Evolutionary conservation across 2,113 vertebrate genomes (phyloP).

Genomic region (Tetrax tetrax): DNA sequence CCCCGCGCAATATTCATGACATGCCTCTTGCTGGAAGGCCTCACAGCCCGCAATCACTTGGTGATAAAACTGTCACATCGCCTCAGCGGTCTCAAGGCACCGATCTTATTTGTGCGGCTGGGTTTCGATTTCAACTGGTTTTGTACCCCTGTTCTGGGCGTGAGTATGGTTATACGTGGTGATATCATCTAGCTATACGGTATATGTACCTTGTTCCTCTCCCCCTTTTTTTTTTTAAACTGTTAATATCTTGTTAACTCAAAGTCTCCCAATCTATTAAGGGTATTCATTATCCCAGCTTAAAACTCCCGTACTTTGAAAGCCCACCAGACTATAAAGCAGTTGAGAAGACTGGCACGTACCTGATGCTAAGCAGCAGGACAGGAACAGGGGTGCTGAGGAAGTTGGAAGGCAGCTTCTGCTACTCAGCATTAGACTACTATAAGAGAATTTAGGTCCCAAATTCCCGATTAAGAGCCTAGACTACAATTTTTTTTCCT

Average conservation of each 20-base stretch:
- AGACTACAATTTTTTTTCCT: neutral
- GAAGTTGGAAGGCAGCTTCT: neutral
- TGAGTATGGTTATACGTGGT: accelerated
- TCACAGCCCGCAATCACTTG: neutral
- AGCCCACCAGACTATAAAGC: neutral
- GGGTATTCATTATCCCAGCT: neutral
- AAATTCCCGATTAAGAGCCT: neutral
- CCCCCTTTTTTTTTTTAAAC: too few species aligned
- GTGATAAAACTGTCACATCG: neutral
- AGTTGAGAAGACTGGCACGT: neutral
- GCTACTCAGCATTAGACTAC: neutral
- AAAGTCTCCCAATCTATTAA: neutral
- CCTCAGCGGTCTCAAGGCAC: neutral
- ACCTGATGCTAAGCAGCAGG: neutral
- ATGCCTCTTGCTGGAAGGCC: neutral
- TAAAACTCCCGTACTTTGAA: neutral
- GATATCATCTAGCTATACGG: accelerated
- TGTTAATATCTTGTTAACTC: neutral
- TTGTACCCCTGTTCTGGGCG: neutral
- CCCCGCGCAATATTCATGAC: accelerated
- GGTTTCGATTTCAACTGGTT: neutral
- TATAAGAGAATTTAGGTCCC: neutral
- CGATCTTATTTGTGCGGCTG: neutral
- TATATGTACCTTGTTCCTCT: neutral
- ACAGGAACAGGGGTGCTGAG: neutral